A percentile compares a stretch with the other conserved stretches of the same genome.
These are phyloP conservation scores for Poeciliopsis turneri DNA, from an alignment of 2,797 vertebrate species.

Conservation along the genomic window DNA sequence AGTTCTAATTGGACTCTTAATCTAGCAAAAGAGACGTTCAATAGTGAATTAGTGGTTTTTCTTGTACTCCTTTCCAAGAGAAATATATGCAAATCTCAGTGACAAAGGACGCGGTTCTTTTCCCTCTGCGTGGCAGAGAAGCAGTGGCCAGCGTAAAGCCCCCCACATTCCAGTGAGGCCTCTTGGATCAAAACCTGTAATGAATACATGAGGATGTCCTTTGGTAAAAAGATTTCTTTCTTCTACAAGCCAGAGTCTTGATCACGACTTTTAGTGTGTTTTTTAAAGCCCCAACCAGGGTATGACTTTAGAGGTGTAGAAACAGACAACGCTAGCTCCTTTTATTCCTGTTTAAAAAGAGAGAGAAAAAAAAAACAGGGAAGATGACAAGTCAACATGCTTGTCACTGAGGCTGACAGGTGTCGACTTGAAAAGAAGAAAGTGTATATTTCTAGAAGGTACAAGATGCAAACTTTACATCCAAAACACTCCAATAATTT, in stretches of 20 bases:
- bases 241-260: conserved; percentile 33
- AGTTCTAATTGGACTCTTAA: conserved; percentile 84
- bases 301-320: conserved; percentile 29
- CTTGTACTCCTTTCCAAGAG: conserved; percentile 82
- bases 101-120: conserved; percentile 81
- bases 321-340: conserved; percentile 26
- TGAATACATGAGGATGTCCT: conserved; percentile 68
- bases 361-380: not conserved
- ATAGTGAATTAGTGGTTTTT: conserved; percentile 84
- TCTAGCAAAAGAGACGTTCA: conserved; percentile 83
- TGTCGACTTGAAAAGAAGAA: not conserved
- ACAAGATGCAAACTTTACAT: conserved; percentile 9
- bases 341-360: not conserved
- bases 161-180: conserved; percentile 54
- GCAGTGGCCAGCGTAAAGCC: conserved; percentile 70
- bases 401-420: conserved; percentile 3
- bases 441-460: conserved; percentile 14
- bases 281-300: conserved; percentile 39
- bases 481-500: not conserved
- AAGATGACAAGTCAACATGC: conserved; percentile 3
- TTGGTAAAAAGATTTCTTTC: conserved; percentile 42
- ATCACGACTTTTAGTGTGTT: conserved; percentile 37
- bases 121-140: conserved; percentile 60
- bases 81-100: conserved; percentile 87
- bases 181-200: conserved; percentile 58